Base-by-base conservation (phyloP, 2,888 invertebrate species). In the Diaperis boleti region DNA sequence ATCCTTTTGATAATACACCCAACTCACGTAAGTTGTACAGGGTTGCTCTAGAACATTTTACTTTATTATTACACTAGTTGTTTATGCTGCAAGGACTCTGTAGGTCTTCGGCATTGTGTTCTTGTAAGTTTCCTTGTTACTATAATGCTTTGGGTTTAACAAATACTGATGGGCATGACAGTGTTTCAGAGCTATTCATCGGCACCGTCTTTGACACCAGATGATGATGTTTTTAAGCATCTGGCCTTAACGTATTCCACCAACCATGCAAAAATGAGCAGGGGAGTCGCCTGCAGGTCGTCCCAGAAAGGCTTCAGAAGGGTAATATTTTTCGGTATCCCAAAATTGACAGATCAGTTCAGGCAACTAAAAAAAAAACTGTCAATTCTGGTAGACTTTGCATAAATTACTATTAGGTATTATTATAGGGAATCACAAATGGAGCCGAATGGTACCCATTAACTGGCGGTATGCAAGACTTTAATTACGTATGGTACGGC, bases 1-100 rank as follows among this genome's bases (percentile, higher is more conserved):
- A 98, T 82, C 98, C 98, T 0, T 98, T 93, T 81, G 98, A 98
- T 81, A 96, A 96, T 81, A 95, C 95, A 2, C 94, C 95, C 13
- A 95, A 92, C 84, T 91, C 94, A 82, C 92, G 95, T 95, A 90
- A 91, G 91, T 85, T 54, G 22, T 10, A 26, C 11, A 26, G 3
- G 26, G 26, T 3, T 1, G 26, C 1, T 5, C n/a, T 5, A 10
- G 13, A 33, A 11, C 31, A 18, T 14, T 20, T 41, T 39, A 18
- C 41, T 59, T 29, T 33, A 74, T 75, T 70, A 74, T 75, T 73
- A 67, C 69, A 67, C 33, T 66, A 74, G 71, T 72, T 73, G 72
- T 73, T 74, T 74, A 63, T 74, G 78, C 79, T 76, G 76, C 77
- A 83, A 90, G 90, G 90, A 85, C 88, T 90, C 78, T 90, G 90